Conservation (phyloP, 1,140 invertebrate genomes). For the Lepidurus couesii region DNA sequence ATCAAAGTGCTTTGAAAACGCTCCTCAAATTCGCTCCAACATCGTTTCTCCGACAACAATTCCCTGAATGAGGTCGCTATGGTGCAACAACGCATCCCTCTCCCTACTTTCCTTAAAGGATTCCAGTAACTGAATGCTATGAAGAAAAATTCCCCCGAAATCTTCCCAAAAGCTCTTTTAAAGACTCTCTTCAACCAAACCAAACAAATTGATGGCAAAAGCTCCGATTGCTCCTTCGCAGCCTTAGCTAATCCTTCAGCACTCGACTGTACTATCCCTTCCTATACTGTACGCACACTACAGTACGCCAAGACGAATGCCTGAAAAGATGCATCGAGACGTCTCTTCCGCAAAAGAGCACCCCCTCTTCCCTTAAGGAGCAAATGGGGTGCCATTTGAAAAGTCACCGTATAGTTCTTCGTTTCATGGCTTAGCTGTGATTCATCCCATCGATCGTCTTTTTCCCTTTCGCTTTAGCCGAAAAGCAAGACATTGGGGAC, state of each 20-base stretch:
- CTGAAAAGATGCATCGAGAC: no score
- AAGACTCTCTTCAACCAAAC: not conserved
- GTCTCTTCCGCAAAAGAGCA: not conserved
- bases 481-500: not conserved
- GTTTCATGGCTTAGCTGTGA: not conserved
- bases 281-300: no score
- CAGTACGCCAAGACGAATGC: no score
- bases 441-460: constrained; percentile 5
- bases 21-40: not conserved
- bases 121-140: not conserved
- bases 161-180: not conserved
- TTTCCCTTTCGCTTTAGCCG: not conserved
- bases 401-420: not conserved
- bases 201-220: not conserved
- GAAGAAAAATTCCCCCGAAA: no score
- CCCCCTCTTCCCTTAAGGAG: not conserved
- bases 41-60: not conserved
- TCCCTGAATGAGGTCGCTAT: not conserved
- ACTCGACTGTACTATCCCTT: not conserved
- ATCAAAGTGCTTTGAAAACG: not conserved
- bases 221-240: not conserved
- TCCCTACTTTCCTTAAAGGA: not conserved
- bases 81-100: not conserved
- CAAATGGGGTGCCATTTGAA: not conserved
- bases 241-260: not conserved